Evolutionary conservation across 64 coral and sea anemone genomes (phyloP), one percentile per base, ranked within the genome.

Genomic region (Montipora cactus): DNA sequence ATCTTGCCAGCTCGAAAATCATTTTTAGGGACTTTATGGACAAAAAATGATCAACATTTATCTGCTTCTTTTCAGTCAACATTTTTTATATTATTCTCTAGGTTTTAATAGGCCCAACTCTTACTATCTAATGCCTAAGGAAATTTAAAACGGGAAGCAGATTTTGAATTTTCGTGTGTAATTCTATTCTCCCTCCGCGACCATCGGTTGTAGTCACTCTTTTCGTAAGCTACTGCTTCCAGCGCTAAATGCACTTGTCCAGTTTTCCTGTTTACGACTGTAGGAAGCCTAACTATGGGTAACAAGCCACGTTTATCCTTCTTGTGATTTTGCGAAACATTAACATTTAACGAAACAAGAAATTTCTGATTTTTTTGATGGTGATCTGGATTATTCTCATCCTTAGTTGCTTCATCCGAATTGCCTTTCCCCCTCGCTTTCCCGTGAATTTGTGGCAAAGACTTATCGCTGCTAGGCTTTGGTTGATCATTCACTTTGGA

Each of bases 161-260:
- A 1, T 86, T 71, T 86, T 50, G 59, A 14, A 48, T 72, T 86
- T 72, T 48, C 62, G 46, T 46, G 66, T 46, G 16, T 45, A 23
- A 71, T 86, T 21, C 47, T 66, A 16, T 71, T 69, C 11, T 51
- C 64, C n/a, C 66, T 86, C 21, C 82, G 82, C 46, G 82, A 86
- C 82, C 82, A 86, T 71, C 51, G 70, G 66, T 86, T 72, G 46
- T 86, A 86, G 82, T 86, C 82, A 8, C 82, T 72, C 66, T 49
- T 59, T 49, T 86, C 82, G 45, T 49, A 86, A 71, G 82, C 46
- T 45, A 86, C 47, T 47, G 64, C 82, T 53, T 67, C 16, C 4
- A 86, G 15, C 3, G 82, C 19, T 44, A 86, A 22, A 16, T 86
- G 82, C n/a, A 86, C 46, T 44, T 86, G 44, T 1, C 82, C 82